A percentile compares a stretch with the other conserved stretches of the same genome.
Conservation (phyloP, 2,888 invertebrate genomes). For the Chelonus formosanus region DNA sequence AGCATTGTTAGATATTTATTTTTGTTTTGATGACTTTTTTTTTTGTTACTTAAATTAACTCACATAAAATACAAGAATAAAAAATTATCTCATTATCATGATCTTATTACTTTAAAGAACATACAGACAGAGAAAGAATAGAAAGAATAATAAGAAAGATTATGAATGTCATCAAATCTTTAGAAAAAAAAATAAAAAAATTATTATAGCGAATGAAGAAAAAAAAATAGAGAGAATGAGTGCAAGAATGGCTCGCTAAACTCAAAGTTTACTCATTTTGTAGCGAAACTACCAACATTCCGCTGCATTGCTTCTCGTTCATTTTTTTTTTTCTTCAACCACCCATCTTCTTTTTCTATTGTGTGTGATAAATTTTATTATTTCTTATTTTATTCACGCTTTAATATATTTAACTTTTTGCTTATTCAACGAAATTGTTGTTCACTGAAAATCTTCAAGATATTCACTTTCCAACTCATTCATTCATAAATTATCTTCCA, state of each 20-base stretch:
- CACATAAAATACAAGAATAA: too few relatives aligned
- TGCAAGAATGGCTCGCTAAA: conserved; percentile 29
- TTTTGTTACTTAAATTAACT: too few relatives aligned
- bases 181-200: conserved; percentile 7
- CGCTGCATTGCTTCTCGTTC: conserved; percentile 5
- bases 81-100: too few relatives aligned
- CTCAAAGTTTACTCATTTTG: conserved; percentile 43
- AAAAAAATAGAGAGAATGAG: conserved; percentile 8
- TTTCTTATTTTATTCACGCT: conserved; percentile 6
- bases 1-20: too few relatives aligned
- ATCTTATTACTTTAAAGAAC: background rate
- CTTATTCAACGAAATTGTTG: background rate
- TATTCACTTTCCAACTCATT: too few relatives aligned
- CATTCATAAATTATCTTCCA: too few relatives aligned
- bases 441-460: too few relatives aligned
- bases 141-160: conserved; percentile 6
- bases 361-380: conserved; percentile 8
- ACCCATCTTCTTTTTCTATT: conserved; percentile 7
- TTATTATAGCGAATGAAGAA: background rate
- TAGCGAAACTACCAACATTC: conserved; percentile 19
- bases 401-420: conserved; percentile 15
- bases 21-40: too few relatives aligned
- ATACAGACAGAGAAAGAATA: background rate
- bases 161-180: background rate
- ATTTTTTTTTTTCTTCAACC: conserved; percentile 37